Conservation (phyloP, 37 sponge, comb jelly and placozoan genomes). For the Halisarca cf. caerulea region DNA sequence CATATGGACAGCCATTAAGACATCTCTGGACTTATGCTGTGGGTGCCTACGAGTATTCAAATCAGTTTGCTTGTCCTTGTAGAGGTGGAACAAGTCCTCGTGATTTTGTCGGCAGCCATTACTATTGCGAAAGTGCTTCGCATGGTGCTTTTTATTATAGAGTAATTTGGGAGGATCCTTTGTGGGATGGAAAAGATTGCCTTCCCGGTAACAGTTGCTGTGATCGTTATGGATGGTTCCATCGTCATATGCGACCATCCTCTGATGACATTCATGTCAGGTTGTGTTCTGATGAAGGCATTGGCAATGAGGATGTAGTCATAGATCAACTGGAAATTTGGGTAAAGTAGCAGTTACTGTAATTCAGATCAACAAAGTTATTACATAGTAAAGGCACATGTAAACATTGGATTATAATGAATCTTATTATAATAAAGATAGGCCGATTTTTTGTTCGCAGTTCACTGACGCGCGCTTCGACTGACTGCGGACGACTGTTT, state of each 20-base stretch:
- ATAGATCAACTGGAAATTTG: neutral
- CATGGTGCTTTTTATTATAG: neutral
- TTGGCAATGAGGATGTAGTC: neutral
- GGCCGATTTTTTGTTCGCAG: too few species aligned
- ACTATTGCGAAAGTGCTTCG: neutral
- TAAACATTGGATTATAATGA: too few species aligned
- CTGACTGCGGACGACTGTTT: too few species aligned
- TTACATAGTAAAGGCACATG: too few species aligned
- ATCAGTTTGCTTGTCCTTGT: neutral
- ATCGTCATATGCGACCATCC: neutral
- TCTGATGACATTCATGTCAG: neutral
- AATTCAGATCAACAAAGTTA: too few species aligned
- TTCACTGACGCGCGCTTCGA: too few species aligned
- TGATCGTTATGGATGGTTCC: neutral
- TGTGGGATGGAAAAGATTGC: conserved; percentile 3
- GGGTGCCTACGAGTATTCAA: neutral
- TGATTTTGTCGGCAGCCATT: neutral
- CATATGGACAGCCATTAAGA: neutral
- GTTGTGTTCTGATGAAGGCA: neutral
- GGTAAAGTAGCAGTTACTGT: neutral
- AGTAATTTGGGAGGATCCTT: neutral
- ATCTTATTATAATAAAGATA: too few species aligned
- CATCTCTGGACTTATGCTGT: conserved; percentile 5
- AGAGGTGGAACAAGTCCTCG: neutral
- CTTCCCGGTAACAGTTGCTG: neutral